A percentile compares a stretch with the other conserved stretches of the same genome.
Evolutionary conservation across 2,888 invertebrate species (phyloP).

Genomic region (Spicauda simplicius): DNA sequence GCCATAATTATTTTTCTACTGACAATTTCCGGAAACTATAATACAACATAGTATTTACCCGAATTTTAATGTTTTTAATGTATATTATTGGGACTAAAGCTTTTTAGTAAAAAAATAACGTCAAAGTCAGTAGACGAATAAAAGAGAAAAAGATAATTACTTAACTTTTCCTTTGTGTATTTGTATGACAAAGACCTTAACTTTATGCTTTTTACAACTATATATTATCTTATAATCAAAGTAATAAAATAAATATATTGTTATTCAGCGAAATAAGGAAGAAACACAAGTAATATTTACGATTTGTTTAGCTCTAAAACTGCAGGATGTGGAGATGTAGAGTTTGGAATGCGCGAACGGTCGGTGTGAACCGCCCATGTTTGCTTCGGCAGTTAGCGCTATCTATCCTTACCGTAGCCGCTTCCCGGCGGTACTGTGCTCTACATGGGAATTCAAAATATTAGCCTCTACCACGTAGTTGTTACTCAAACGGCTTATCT

Average conservation of each 20-base stretch:
- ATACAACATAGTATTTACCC: no score
- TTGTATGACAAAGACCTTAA: no score
- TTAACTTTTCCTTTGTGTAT: no score
- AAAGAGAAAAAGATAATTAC: no score
- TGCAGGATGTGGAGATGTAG: constrained; percentile 70
- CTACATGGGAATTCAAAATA: constrained; percentile 18
- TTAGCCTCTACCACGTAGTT: background rate
- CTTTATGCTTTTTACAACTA: no score
- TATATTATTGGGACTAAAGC: no score
- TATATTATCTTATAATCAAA: no score
- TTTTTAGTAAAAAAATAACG: no score
- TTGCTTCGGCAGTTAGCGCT: constrained; percentile 73
- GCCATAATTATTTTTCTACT: no score
- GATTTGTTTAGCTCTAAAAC: constrained; percentile 60
- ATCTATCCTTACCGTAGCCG: constrained; percentile 61
- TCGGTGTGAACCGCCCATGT: constrained; percentile 63
- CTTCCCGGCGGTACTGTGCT: constrained; percentile 39
- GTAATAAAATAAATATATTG: background rate
- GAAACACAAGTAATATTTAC: constrained; percentile 40
- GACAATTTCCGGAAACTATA: no score
- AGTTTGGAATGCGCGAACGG: constrained; percentile 51
- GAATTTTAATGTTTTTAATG: no score
- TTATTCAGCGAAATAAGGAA: constrained; percentile 12
- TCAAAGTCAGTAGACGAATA: no score
- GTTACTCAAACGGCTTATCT: background rate